phyloP scores from a whole-genome alignment of 1,140 invertebrate species.

The Paralvinella palmiformis region DNA sequence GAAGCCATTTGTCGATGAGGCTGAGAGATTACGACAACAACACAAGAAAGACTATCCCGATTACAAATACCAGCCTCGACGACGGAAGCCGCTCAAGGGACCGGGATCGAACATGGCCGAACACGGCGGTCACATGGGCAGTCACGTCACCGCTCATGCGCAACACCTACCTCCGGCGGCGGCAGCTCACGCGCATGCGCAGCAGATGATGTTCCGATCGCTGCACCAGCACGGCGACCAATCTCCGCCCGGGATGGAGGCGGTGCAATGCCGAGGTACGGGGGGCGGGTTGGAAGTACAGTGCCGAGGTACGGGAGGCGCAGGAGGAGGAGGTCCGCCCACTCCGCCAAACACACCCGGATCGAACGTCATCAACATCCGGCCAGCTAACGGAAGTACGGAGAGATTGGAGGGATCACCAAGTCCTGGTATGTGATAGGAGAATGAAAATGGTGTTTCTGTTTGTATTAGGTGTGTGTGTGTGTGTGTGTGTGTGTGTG shows the following conservation, averaged over 20 bases:
- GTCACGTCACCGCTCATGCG: too few relatives aligned
- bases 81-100: conserved; percentile 27
- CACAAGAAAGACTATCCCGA: conserved; percentile 99
- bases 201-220: background rate
- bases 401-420: too few relatives aligned
- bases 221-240: background rate
- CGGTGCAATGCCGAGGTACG: background rate
- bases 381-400: too few relatives aligned
- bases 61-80: conserved; percentile 80
- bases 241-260: background rate
- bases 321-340: background rate
- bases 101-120: background rate
- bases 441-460: background rate
- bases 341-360: conserved; percentile 1
- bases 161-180: too few relatives aligned
- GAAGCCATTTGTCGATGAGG: conserved; percentile 96
- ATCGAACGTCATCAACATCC: background rate
- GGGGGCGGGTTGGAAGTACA: background rate
- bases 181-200: background rate
- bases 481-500: too few relatives aligned
- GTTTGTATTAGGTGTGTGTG: background rate
- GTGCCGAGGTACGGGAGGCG: background rate
- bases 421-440: background rate
- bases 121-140: background rate
- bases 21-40: conserved; percentile 87